Base-by-base conservation (phyloP, 2,888 invertebrate species). In the Gastrophysa polygoni region DNA sequence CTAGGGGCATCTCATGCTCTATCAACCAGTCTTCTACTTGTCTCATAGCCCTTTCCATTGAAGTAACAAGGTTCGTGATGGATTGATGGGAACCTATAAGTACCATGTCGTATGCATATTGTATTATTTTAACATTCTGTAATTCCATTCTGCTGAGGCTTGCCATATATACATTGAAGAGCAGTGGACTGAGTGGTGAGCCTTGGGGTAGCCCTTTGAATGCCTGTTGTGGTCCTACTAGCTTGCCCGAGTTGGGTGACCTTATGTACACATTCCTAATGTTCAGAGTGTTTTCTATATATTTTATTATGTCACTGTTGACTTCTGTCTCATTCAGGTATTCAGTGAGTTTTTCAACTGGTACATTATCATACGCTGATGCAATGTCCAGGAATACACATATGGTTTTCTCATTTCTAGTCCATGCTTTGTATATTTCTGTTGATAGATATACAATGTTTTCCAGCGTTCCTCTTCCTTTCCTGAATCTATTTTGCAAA, bases 101-200 rank as follows among this genome's bases (percentile, higher is more conserved):
- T 16, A 24, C 34, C 14, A 64, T 16, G 44, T 64, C 61, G 16
- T 64, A 57, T 18, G 61, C 64, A 52, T 61, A 61, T 32, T 57
- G 57, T 1, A 64, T 24, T 0, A 64, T n/a, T 50, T 34, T 46
- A 10, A 60, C 34, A 7, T 50, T 24, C n/a, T 46, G 24, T 24
- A 24, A 16, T 8, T 28, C 32, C 10, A 57, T 46, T n/a, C 14
- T 48, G 17, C 34, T 21, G 16, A 43, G 34, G 24, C 24, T 24
- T 24, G 24, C 24, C 3, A 49, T 59, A 38, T 58, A 62, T 44
- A 59, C 16, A 44, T 62, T 58, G 21, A 62, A 62, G 1, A 59
- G 28, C n/a, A 54, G 10, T 10, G 62, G 58, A 34, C 58, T 62
- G 0, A 63, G 24, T 8, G 59, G 58, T 1, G 59, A 63, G 2